phyloP scores from a whole-genome alignment of 2,113 vertebrate genomes.

The Dolichallabes microphthalmus region DNA sequence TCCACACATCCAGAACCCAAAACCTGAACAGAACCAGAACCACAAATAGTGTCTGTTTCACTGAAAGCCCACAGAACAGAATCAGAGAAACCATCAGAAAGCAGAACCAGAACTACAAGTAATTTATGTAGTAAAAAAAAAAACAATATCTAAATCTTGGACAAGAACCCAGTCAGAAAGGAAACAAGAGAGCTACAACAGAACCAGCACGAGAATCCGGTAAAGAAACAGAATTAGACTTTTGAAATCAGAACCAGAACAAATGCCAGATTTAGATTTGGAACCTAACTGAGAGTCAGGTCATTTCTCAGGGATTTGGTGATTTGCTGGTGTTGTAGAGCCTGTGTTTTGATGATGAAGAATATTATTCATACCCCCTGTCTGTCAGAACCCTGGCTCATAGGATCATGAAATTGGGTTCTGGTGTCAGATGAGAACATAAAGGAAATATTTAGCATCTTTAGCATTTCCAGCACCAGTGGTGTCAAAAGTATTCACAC shows the following conservation, averaged over 20 bases:
- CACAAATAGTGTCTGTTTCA: background rate
- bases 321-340: slow-evolving; percentile 8
- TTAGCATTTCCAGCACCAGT: too few species aligned
- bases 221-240: background rate
- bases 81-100: background rate
- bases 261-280: background rate
- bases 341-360: slow-evolving; percentile 38
- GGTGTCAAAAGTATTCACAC: too few species aligned
- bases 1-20: background rate
- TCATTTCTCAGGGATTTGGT: background rate
- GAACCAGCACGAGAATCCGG: background rate
- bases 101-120: background rate
- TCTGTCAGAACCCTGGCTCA: background rate
- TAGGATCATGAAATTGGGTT: background rate
- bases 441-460: background rate
- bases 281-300: background rate
- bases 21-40: background rate
- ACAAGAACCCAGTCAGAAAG: background rate
- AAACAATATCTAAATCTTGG: background rate
- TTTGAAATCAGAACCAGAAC: background rate
- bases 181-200: background rate
- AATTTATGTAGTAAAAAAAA: background rate
- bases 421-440: background rate
- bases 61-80: background rate
- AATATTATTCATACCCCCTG: background rate